Conservation (phyloP, 2,888 invertebrate species). For the Microctonus hyperodae region DNA sequence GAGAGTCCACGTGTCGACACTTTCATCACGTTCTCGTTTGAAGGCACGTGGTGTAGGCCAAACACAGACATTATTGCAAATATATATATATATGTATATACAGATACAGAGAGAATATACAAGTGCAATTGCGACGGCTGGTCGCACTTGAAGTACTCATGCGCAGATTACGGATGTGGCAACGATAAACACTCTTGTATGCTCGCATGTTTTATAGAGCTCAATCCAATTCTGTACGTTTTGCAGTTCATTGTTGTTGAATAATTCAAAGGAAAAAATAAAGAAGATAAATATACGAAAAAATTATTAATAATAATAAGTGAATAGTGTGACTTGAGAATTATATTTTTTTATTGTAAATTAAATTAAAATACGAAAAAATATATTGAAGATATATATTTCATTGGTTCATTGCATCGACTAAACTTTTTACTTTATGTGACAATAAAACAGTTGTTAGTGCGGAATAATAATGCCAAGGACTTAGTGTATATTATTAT, state of each 20-base stretch:
- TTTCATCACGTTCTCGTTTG: conserved; percentile 31
- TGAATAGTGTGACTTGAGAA: not conserved
- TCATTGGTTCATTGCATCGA: not conserved
- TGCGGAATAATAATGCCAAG: not conserved
- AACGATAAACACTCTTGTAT: conserved; percentile 8
- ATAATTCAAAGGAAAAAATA: not conserved
- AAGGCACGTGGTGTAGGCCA: conserved; percentile 29
- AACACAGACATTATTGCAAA: conserved; percentile 2
- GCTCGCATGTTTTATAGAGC: not conserved
- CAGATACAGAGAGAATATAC: not conserved
- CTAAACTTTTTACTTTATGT: not conserved
- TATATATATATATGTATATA: not conserved
- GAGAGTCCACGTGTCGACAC: conserved; percentile 31
- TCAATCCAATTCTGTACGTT: not conserved
- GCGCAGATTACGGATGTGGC: conserved; percentile 21
- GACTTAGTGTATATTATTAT: conserved; percentile 20
- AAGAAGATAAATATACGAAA: not conserved
- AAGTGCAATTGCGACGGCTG: not conserved
- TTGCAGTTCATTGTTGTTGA: not conserved
- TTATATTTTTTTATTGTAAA: not conserved
- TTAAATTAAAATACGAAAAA: not conserved
- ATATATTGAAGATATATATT: not conserved
- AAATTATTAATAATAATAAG: not conserved
- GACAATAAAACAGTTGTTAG: not conserved
- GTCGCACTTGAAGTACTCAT: conserved; percentile 19